phyloP scores from a whole-genome alignment of 2,113 vertebrate genomes.

The Albula glossodonta region DNA sequence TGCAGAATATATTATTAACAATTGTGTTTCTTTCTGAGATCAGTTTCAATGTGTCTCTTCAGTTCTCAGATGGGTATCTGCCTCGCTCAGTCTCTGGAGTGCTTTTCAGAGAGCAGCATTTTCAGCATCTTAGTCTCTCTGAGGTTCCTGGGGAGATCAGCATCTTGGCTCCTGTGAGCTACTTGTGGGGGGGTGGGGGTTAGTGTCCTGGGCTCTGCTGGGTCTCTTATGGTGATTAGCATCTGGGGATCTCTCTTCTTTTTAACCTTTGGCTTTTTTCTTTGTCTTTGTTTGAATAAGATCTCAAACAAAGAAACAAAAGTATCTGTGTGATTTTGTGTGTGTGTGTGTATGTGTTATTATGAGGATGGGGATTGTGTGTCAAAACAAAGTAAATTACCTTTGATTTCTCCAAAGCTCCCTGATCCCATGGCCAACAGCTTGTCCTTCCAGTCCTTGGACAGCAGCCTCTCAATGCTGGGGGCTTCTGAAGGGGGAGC shows the following conservation, averaged over 20 bases:
- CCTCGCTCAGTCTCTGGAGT: neutral
- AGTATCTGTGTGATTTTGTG: neutral
- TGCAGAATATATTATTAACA: neutral
- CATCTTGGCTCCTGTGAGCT: neutral
- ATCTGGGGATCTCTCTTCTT: neutral
- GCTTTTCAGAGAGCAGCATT: neutral
- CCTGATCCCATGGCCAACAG: constrained; percentile 99
- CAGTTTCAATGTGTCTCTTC: neutral
- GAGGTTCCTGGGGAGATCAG: neutral
- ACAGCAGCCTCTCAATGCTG: constrained; percentile 98
- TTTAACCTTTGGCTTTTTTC: neutral
- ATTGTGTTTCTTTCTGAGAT: neutral
- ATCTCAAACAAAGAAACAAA: neutral
- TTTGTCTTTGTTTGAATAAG: neutral
- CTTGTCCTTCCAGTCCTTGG: constrained; percentile 99
- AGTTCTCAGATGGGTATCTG: neutral
- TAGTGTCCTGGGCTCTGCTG: neutral
- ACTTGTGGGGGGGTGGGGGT: neutral
- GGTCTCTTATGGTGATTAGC: neutral
- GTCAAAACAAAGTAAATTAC: constrained; percentile 59
- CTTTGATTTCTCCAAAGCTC: constrained; percentile 99
- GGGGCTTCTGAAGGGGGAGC: constrained; percentile 84
- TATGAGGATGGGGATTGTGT: neutral
- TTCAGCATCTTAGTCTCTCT: neutral
- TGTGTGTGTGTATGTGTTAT: neutral